Evolutionary conservation across 64 coral and sea anemone genomes (phyloP), one percentile per base, ranked within the genome.

Genomic region (Porites lutea): DNA sequence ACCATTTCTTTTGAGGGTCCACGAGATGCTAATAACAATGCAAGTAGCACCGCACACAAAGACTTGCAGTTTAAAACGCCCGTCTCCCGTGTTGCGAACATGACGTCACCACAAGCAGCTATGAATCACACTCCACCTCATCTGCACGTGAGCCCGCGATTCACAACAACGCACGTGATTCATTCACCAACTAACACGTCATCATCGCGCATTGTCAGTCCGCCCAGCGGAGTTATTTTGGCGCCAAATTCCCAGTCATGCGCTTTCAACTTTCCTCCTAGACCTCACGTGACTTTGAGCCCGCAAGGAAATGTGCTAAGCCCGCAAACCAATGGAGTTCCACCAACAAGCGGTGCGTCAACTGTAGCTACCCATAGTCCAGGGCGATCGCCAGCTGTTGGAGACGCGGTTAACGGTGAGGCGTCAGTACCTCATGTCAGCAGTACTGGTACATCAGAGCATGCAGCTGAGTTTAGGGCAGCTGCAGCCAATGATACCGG

Each of bases 381-480:
- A 55, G 65, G 90, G 58, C 75, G 88, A 68, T 94, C 88, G 16
- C 78, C 92, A 43, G 71, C 65, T 78, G 58, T 53, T 19, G 74
- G 91, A 16, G 75, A 96, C 51, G 77, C 84, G 45, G 65, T 76
- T 57, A 87, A 84, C 46, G 89, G 80, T 59, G 95, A 97, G 52
- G 84, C 87, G 13, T 97, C 95, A 10, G 95, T 97, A 60, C 92
- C 88, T 15, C 95, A 97, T 81, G 95, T 97, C 75, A 97, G 92
- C 82, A 97, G 95, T 13, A 97, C 92, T 48, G 95, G 95, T 59
- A 90, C 92, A 59, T 79, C 86, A 22, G 95, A 97, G 66, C 95
- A 97, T 83, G 88, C 49, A 60, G 27, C 27, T 37, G 95, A 97
- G 27, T 87, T 93, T 44, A 93, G 95, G 65, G 82, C 65, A 6